Conservation (phyloP, 30 jellyfish, hydroid and myxozoan species). For the Nemopilema nomurai region DNA sequence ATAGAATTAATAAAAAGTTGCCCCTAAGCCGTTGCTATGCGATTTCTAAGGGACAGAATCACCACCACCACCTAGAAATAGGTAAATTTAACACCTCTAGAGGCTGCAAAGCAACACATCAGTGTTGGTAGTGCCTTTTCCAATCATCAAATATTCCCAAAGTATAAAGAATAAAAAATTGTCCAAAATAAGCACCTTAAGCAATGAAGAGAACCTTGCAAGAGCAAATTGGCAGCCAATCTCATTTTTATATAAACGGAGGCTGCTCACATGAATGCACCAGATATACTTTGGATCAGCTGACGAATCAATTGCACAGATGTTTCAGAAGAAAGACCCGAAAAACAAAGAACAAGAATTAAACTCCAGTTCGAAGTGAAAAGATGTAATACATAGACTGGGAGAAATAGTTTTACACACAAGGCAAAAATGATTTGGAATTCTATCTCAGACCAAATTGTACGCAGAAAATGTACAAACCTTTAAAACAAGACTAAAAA, state of each 20-base stretch:
- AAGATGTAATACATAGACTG: slow-evolving; percentile 7
- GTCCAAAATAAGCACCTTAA: background rate
- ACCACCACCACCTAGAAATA: background rate
- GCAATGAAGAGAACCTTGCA: no score
- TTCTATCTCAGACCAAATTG: no score
- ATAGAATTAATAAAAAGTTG: background rate
- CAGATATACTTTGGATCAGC: no score
- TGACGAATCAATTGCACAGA: no score
- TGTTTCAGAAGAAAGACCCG: no score
- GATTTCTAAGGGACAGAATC: background rate
- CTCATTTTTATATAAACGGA: slow-evolving; percentile 42
- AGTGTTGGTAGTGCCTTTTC: background rate
- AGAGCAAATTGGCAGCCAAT: slow-evolving; percentile 50
- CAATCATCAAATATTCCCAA: background rate
- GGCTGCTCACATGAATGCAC: slow-evolving; percentile 39
- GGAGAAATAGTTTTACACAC: no score
- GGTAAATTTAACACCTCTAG: background rate
- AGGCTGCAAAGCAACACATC: background rate
- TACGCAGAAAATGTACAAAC: no score
- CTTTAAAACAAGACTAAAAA: no score
- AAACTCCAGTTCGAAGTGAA: slow-evolving; percentile 24
- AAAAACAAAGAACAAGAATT: slow-evolving; percentile 52
- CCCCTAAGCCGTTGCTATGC: background rate
- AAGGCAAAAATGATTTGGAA: no score
- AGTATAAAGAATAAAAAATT: background rate